These are phyloP conservation scores for Athalia cordata DNA, from an alignment of 2,888 invertebrate species.

Conservation along the genomic window DNA sequence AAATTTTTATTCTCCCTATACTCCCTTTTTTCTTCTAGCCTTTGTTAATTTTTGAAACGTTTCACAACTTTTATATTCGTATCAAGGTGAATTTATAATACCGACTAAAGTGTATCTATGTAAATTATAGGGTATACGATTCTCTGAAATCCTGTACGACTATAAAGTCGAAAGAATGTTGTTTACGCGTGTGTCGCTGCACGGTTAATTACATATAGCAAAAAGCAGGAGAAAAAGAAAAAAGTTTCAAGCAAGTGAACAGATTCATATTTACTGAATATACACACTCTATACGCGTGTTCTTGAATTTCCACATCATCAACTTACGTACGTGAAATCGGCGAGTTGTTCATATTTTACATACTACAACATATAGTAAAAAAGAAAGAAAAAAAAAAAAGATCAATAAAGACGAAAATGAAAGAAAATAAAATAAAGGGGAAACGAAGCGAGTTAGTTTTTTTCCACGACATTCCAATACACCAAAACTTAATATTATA, in stretches of 20 bases:
- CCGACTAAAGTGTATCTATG: not conserved
- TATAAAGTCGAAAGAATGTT: conserved; percentile 16
- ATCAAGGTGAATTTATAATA: conserved; percentile 6
- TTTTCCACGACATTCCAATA: conserved; percentile 30
- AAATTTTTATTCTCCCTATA: no score
- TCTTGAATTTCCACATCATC: conserved; percentile 18
- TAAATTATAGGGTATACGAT: not conserved
- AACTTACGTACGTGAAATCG: conserved; percentile 1
- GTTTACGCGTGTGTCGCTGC: conserved; percentile 31
- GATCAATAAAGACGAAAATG: not conserved
- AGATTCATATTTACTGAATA: not conserved
- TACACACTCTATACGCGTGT: not conserved
- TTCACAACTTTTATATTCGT: conserved; percentile 15
- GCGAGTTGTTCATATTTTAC: not conserved
- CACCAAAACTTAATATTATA: conserved; percentile 34
- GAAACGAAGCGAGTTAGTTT: not conserved
- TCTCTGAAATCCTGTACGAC: not conserved
- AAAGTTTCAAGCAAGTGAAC: conserved; percentile 27
- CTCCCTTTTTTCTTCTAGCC: not conserved
- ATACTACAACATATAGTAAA: no score
- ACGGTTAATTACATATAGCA: conserved; percentile 12
- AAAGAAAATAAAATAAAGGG: not conserved
- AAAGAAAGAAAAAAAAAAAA: no score
- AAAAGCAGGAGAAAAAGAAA: conserved; percentile 34
- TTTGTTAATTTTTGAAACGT: conserved; percentile 26